Evolutionary conservation across 2,113 vertebrate species (phyloP).

Genomic region (Siniperca chuatsi): DNA sequence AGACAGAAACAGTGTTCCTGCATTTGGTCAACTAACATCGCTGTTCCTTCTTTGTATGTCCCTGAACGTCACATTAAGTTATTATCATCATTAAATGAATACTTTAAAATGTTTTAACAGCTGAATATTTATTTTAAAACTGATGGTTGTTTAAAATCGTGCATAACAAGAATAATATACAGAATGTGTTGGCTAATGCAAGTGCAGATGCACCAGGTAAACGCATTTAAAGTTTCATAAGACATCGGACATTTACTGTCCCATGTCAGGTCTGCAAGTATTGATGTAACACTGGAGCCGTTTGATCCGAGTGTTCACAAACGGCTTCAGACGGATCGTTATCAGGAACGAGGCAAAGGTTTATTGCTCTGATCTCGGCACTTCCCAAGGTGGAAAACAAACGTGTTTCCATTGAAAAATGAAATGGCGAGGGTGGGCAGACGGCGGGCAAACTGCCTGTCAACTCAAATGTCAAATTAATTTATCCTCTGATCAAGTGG

Average conservation of each 20-base stretch:
- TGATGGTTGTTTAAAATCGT: not conserved
- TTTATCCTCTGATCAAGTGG: constrained; percentile 78
- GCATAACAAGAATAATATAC: not conserved
- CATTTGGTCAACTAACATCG: not conserved
- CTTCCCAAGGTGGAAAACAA: constrained; percentile 64
- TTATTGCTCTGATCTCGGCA: constrained; percentile 62
- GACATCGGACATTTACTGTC: not conserved
- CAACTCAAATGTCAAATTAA: constrained; percentile 81
- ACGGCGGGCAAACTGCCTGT: constrained; percentile 67
- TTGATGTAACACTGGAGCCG: constrained; percentile 14
- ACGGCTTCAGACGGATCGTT: constrained; percentile 42
- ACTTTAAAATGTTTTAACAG: not conserved
- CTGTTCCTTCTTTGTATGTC: not conserved
- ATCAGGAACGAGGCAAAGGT: constrained; percentile 50
- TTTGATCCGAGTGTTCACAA: constrained; percentile 40
- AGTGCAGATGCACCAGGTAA: not conserved
- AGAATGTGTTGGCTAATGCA: constrained; percentile 10
- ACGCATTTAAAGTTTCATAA: not conserved
- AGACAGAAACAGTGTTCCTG: not conserved
- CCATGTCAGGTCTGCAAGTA: not conserved
- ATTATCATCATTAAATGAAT: not conserved
- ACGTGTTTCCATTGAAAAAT: constrained; percentile 67
- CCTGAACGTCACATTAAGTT: not conserved
- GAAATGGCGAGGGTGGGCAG: constrained; percentile 37
- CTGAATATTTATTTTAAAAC: constrained; percentile 11